Base-by-base conservation (phyloP, 2,113 vertebrate species). In the Rhabdornis inornatus region DNA sequence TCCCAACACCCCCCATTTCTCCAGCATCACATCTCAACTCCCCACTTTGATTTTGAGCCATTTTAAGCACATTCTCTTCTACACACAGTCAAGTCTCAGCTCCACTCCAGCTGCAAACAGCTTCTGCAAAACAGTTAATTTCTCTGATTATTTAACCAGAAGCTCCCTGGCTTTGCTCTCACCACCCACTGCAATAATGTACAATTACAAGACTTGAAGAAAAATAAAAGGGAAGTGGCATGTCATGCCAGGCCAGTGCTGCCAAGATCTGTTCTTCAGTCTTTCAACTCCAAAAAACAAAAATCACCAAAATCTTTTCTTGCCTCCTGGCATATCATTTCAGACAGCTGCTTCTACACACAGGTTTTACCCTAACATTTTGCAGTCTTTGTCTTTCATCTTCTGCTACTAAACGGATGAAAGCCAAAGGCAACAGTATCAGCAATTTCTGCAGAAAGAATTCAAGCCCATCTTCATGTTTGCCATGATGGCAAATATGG, bases 161-260 rank as follows among this genome's bases (percentile, higher is more conserved):
- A 76, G 39, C 47, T 95, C 94, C 76, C 89, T 93, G 83, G 64
- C 91, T 92, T 87, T 5, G 4, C 47, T 87, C 76, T 94, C 40
- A 78, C 91, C 56, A 94, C 86, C 86, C 76, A 81, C 89, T 59
- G 91, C 64, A 94, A 66, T 87, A 75, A 95, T 24, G 8, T 63
- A 86, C 86, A 93, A 84, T 89, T 90, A 93, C 24, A 52, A 74
- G 86, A 89, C 75, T 86, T 63, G 19, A 74, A 85, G 77, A 91
- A 91, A 93, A 93, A 89, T 59, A 66, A 87, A 66, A 89, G 76
- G 52, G 56, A 93, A 86, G 76, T 61, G 70, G 75, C 53, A 90
- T 40, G 42, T 78, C 64, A 47, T 63, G 76, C 83, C 86, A 88
- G 69, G 47, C 42, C 80, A 92, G 35, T 0, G 0, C 72, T 83